A percentile compares a stretch with the other conserved stretches of the same genome.
Conservation (phyloP, 1,140 invertebrate species). For the Zaprionus camerounensis region DNA sequence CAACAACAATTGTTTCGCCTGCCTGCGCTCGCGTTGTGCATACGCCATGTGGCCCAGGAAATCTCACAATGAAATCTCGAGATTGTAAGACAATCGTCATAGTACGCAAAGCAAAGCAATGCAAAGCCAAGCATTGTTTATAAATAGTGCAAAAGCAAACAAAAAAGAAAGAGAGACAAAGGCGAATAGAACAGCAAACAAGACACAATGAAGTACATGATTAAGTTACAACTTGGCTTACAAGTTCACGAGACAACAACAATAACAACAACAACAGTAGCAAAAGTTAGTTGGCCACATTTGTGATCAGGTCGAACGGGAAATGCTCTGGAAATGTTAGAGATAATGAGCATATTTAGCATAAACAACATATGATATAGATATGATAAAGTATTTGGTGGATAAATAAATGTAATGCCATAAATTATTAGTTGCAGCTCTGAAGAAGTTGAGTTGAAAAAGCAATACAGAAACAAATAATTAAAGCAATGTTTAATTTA, state of each 20-base stretch:
- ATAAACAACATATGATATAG: neutral
- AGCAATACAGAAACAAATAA: too few species aligned
- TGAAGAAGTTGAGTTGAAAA: too few species aligned
- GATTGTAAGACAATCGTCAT: conserved; percentile 70
- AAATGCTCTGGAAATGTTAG: conserved; percentile 25
- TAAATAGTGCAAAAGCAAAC: conserved; percentile 71
- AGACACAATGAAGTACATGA: conserved; percentile 43
- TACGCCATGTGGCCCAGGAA: conserved; percentile 72
- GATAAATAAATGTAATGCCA: too few species aligned
- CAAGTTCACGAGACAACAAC: conserved; percentile 73
- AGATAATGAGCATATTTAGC: neutral
- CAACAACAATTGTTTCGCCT: conserved; percentile 29
- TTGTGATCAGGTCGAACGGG: conserved; percentile 5
- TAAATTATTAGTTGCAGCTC: too few species aligned
- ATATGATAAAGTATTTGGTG: neutral
- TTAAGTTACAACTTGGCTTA: conserved; percentile 72
- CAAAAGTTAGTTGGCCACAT: conserved; percentile 23
- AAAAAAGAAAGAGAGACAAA: conserved; percentile 50
- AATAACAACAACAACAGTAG: conserved; percentile 1
- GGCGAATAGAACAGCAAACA: conserved; percentile 38
- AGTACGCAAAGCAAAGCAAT: conserved; percentile 6
- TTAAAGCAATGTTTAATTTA: too few species aligned
- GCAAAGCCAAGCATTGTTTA: conserved; percentile 56
- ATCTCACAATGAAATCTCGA: conserved; percentile 75
- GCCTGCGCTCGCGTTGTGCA: conserved; percentile 43